Evolutionary conservation across 1,140 invertebrate species (phyloP).

Genomic region (Drosophila novamexicana): DNA sequence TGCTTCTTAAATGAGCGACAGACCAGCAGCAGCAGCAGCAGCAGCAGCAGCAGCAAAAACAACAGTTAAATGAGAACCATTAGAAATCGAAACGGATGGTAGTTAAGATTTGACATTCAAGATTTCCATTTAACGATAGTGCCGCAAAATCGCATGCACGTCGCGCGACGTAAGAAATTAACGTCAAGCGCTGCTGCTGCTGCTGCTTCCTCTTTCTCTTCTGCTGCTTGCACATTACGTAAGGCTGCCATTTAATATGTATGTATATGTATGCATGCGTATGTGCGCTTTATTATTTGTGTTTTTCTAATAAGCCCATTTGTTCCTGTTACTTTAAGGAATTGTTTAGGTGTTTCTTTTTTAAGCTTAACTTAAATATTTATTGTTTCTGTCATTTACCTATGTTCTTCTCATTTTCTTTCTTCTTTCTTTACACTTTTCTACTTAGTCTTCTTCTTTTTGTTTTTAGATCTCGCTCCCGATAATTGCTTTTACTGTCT

Average conservation of each 20-base stretch:
- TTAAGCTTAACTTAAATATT: background rate
- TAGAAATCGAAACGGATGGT: conserved; percentile 51
- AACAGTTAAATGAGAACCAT: conserved; percentile 33
- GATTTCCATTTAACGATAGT: conserved; percentile 49
- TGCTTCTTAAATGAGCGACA: conserved; percentile 29
- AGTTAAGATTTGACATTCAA: conserved; percentile 47
- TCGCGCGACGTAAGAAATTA: conserved; percentile 21
- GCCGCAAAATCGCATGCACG: conserved; percentile 8
- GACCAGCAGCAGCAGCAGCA: conserved; percentile 3
- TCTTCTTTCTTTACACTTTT: background rate
- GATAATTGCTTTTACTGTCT: conserved; percentile 5
- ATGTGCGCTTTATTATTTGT: background rate
- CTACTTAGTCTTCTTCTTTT: background rate
- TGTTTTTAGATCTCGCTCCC: background rate
- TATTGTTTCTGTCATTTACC: background rate
- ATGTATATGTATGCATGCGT: background rate
- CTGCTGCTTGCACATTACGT: background rate
- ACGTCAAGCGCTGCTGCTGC: background rate
- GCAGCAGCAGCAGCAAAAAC: conserved; percentile 23
- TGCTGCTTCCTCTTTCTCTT: background rate
- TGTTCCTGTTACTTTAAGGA: background rate
- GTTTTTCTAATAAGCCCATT: background rate
- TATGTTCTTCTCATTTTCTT: background rate
- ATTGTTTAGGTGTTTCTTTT: background rate
- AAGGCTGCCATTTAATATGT: background rate